Evolutionary conservation across 2,888 invertebrate species (phyloP).

Genomic region (Diadegma fenestrale): DNA sequence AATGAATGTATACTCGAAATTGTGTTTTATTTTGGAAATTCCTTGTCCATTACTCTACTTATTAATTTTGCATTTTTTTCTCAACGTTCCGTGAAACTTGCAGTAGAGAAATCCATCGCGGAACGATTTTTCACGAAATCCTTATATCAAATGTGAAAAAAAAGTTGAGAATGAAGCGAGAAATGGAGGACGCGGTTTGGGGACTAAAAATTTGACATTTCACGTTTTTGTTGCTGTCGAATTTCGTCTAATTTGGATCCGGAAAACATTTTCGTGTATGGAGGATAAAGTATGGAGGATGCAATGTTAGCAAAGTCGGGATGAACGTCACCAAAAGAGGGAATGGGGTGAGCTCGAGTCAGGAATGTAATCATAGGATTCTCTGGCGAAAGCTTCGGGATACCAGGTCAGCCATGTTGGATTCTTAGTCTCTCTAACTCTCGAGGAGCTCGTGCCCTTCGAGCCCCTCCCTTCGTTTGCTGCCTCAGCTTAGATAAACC

Average conservation of each 20-base stretch:
- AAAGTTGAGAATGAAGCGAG: background rate
- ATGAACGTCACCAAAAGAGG: slow-evolving; percentile 44
- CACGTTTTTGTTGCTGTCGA: background rate
- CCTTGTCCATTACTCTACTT: no score
- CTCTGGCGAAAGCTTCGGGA: slow-evolving; percentile 82
- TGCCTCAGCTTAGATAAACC: slow-evolving; percentile 74
- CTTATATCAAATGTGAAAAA: background rate
- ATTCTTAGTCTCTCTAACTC: slow-evolving; percentile 80
- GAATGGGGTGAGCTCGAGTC: slow-evolving; percentile 67
- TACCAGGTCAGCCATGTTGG: slow-evolving; percentile 82
- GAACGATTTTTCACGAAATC: background rate
- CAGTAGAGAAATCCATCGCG: no score
- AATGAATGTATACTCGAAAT: background rate
- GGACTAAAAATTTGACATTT: background rate
- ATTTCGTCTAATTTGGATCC: background rate
- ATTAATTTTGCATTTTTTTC: no score
- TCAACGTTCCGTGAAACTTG: no score
- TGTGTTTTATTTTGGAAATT: background rate
- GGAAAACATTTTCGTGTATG: background rate
- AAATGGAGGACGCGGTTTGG: background rate
- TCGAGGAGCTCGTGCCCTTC: slow-evolving; percentile 35
- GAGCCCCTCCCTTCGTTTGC: background rate
- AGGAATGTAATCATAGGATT: slow-evolving; percentile 85
- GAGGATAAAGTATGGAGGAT: slow-evolving; percentile 38
- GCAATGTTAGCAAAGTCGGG: slow-evolving; percentile 65